Conservation (phyloP, 1,140 invertebrate species). For the Meloidogyne exigua region DNA sequence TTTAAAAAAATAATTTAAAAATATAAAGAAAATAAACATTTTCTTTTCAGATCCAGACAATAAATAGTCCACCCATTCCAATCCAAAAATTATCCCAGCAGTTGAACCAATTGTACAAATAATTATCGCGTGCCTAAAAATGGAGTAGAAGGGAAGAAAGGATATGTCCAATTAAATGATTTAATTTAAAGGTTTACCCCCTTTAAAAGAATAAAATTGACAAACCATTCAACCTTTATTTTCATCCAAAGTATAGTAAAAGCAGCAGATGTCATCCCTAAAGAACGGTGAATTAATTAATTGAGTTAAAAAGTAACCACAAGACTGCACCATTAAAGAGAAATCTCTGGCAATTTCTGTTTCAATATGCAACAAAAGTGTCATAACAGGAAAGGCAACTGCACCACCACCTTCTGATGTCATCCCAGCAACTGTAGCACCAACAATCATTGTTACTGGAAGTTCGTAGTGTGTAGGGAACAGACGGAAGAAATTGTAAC, state of each 20-base stretch:
- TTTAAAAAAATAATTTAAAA: slow-evolving; percentile 18
- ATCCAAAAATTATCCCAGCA: slow-evolving; percentile 8
- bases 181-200: no score
- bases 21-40: background rate
- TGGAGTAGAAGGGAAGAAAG: no score
- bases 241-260: slow-evolving; percentile 52
- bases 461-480: slow-evolving; percentile 46
- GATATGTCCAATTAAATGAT: no score
- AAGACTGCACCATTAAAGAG: slow-evolving; percentile 55
- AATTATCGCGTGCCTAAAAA: slow-evolving; percentile 11
- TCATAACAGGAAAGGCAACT: slow-evolving; percentile 61
- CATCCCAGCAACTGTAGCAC: slow-evolving; percentile 27
- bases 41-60: slow-evolving; percentile 13
- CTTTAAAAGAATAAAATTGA: background rate
- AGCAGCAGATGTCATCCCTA: slow-evolving; percentile 52
- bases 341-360: slow-evolving; percentile 55
- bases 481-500: slow-evolving; percentile 46
- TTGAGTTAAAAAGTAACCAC: slow-evolving; percentile 29
- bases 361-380: slow-evolving; percentile 44
- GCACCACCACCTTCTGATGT: slow-evolving; percentile 59
- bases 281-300: background rate
- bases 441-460: slow-evolving; percentile 53
- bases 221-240: slow-evolving; percentile 48
- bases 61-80: background rate
- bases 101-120: slow-evolving; percentile 12